Conservation (phyloP, 2,113 vertebrate species). For the Ctenomys sociabilis region DNA sequence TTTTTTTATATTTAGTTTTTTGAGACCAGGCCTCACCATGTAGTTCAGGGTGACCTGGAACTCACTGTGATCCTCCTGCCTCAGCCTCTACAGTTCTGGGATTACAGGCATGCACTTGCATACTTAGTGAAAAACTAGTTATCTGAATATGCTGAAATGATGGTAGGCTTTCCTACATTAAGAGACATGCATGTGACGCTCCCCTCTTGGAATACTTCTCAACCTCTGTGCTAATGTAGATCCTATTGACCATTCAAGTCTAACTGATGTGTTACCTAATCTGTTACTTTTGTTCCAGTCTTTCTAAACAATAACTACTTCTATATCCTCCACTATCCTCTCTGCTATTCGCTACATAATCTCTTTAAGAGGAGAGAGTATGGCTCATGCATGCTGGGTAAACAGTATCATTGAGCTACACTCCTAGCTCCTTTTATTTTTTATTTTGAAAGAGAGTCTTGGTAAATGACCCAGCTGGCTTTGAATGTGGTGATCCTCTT, state of each 20-base stretch:
- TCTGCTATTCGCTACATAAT: neutral
- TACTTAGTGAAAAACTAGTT: neutral
- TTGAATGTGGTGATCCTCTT: neutral
- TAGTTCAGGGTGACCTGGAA: neutral
- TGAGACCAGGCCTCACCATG: neutral
- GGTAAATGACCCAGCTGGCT: neutral
- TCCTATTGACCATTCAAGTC: neutral
- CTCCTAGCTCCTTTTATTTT: neutral
- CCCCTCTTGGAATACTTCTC: conserved; percentile 18
- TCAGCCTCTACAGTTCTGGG: neutral
- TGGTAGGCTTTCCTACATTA: conserved; percentile 11
- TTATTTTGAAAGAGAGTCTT: neutral
- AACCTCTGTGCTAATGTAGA: neutral
- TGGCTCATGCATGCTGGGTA: neutral
- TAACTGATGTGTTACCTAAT: neutral
- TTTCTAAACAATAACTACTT: neutral
- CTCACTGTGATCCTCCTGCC: neutral
- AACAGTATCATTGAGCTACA: neutral
- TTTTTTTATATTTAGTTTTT: neutral
- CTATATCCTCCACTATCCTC: neutral
- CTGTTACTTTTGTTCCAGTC: neutral
- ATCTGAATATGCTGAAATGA: conserved; percentile 35
- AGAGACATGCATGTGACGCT: neutral
- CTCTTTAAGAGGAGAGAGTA: conserved; percentile 1
- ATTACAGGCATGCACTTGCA: neutral